Base-by-base conservation (phyloP, 2,113 vertebrate species). In the Alethe diademata region DNA sequence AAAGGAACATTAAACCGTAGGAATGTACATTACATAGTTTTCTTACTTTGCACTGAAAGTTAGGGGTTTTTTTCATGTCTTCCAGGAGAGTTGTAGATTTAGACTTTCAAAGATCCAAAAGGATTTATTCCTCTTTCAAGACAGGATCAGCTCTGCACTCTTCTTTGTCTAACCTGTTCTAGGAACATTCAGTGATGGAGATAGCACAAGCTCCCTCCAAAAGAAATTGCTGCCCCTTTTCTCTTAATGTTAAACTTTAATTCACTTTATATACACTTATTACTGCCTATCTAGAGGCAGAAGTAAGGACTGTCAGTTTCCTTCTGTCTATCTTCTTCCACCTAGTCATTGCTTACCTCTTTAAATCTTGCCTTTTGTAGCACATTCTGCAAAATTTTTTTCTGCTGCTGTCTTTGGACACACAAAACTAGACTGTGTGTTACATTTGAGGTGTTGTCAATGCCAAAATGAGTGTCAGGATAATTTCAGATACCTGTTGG, bases 1-100 rank as follows among this genome's bases (percentile, higher is more conserved):
- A 87, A 94, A 60, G 50, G 67, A 90, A 84, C 69, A 58, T 85
- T 86, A 92, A 84, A 73, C 54, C 53, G 50, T 67, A 96, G 88
- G 94, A 92, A 95, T 82, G 24, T 86, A 29, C 35, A 31, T 92
- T 84, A 35, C 20, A 19, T 82, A 26, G 48, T 95, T 88, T 92
- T 92, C 74, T 74, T 90, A 22, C 40, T 60, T 61, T 40, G 75
- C 78, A 65, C 13, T 45, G 24, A 10, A 85, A 86, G 19, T 19
- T 47, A 11, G 20, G 14, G 2, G 1, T 2, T 2, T 25, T 69
- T 76, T 90, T 56, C 40, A 3, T 18, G 3, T 74, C 33, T 74
- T 88, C 17, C n/a, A n/a, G 36, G 62, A 78, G 50, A 89, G 18
- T n/a, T 19, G 5, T 54, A 76, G 40, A 14, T 79, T 31, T 0